Conservation (phyloP, 2,888 invertebrate genomes). For the Tiliacea aurago region DNA sequence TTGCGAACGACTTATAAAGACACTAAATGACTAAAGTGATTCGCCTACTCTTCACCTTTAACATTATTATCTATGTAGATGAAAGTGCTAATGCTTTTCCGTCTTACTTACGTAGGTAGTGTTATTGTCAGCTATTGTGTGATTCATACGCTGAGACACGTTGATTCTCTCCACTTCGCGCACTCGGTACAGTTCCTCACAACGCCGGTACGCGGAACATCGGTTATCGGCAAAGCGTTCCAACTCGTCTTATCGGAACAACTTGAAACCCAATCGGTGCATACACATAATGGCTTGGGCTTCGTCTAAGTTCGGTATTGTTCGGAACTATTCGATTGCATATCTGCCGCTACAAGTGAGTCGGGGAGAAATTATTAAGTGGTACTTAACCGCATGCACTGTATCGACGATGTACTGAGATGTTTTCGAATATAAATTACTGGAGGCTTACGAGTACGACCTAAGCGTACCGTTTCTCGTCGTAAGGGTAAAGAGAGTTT, state of each 20-base stretch:
- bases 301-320: constrained; percentile 51
- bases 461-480: not conserved
- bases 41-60: not conserved
- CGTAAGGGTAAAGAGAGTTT: not conserved
- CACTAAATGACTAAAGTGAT: not conserved
- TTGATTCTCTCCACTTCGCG: not conserved
- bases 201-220: constrained; percentile 29
- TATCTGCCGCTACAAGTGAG: constrained; percentile 45
- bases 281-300: constrained; percentile 43
- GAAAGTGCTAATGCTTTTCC: not conserved
- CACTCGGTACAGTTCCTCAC: constrained; percentile 7
- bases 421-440: constrained; percentile 12
- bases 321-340: constrained; percentile 56
- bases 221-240: constrained; percentile 54
- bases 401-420: constrained; percentile 6
- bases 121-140: not conserved
- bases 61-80: constrained; percentile 1
- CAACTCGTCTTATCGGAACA: constrained; percentile 49
- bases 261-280: constrained; percentile 50
- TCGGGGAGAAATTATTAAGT: constrained; percentile 41
- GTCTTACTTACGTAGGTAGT: no score
- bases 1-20: not conserved
- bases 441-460: not conserved
- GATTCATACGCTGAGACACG: constrained; percentile 1
- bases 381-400: constrained; percentile 10